Evolutionary conservation across 1,140 invertebrate species (phyloP).

Genomic region (Drosophila setifemur): DNA sequence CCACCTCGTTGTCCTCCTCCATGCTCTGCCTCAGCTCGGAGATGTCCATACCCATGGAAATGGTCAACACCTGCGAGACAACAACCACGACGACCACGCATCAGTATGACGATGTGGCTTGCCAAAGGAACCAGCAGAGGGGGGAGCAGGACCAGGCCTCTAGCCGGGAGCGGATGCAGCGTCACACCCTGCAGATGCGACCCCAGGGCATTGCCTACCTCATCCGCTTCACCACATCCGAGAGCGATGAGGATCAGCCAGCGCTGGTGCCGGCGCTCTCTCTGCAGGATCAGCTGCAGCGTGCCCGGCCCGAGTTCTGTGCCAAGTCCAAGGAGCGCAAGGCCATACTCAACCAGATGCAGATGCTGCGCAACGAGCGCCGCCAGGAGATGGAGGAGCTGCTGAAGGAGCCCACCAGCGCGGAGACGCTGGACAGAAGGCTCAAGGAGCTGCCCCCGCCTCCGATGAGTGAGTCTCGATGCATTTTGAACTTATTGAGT

Average conservation of each 20-base stretch:
- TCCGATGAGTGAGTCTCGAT: constrained; percentile 44
- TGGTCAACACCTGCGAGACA: constrained; percentile 45
- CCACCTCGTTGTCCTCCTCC: constrained; percentile 42
- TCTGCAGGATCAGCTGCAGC: constrained; percentile 70
- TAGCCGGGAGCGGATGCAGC: neutral
- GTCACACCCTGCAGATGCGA: constrained; percentile 38
- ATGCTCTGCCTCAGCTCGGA: constrained; percentile 73
- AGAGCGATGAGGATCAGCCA: neutral
- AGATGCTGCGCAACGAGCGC: constrained; percentile 59
- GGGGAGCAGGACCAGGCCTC: neutral
- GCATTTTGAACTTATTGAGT: neutral
- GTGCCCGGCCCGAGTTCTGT: constrained; percentile 64
- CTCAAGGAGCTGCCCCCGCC: constrained; percentile 65
- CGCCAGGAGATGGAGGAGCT: constrained; percentile 64
- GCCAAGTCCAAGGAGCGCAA: constrained; percentile 72
- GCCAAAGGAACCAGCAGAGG: neutral
- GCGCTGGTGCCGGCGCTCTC: constrained; percentile 11
- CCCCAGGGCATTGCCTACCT: constrained; percentile 52
- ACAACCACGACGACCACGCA: constrained; percentile 72
- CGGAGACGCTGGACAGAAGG: constrained; percentile 55
- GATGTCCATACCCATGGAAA: constrained; percentile 72
- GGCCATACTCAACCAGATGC: constrained; percentile 75
- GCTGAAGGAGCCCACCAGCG: constrained; percentile 35
- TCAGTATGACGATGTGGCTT: constrained; percentile 75
- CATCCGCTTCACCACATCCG: constrained; percentile 38